These are phyloP conservation scores for Fistularia commersonii DNA, from an alignment of 2,797 vertebrate species.

Conservation along the genomic window DNA sequence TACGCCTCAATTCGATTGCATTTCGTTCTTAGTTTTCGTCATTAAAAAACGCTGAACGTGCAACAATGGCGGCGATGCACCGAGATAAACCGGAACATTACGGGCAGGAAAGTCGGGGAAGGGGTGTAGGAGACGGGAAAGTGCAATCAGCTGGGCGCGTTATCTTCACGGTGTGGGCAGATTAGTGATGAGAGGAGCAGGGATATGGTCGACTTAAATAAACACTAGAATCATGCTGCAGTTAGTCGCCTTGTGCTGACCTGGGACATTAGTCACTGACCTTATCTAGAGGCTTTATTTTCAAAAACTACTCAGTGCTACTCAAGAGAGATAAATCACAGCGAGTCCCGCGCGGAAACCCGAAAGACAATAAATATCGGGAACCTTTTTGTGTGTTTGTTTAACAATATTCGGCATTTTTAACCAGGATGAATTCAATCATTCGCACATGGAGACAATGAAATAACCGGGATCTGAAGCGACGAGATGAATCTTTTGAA, in stretches of 20 bases:
- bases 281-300: slow-evolving; percentile 40
- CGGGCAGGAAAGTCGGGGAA: slow-evolving; percentile 17
- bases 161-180: slow-evolving; percentile 52
- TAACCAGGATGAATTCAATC: too few relatives aligned
- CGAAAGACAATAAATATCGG: not conserved
- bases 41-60: not conserved
- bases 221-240: slow-evolving; percentile 58
- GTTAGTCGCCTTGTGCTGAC: slow-evolving; percentile 39
- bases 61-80: slow-evolving; percentile 18
- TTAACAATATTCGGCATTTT: too few relatives aligned
- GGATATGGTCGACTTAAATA: slow-evolving; percentile 58
- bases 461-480: too few relatives aligned
- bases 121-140: slow-evolving; percentile 39
- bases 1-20: not conserved
- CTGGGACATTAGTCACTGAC: slow-evolving; percentile 48
- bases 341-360: not conserved
- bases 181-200: slow-evolving; percentile 62
- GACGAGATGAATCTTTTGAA: too few relatives aligned
- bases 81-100: slow-evolving; percentile 32
- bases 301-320: slow-evolving; percentile 21
- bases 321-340: slow-evolving; percentile 30
- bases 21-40: not conserved
- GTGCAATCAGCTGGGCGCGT: slow-evolving; percentile 51
- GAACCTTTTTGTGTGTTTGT: too few relatives aligned
- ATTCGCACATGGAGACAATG: too few relatives aligned